Base-by-base conservation (phyloP, 2,113 vertebrate genomes). In the Labeo rohita region DNA sequence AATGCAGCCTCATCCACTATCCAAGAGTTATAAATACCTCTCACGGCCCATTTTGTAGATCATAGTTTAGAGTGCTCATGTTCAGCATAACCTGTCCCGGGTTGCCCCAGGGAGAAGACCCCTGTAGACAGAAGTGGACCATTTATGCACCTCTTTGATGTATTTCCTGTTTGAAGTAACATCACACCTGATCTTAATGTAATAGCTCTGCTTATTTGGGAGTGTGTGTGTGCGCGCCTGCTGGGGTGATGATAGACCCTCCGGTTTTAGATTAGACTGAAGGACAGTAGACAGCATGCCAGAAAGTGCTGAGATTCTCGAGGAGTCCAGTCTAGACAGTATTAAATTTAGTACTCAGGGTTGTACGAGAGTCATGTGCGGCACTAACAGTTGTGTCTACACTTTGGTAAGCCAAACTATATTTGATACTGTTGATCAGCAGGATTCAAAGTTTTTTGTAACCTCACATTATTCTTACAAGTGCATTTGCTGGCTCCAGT, bases 151-250 rank as follows among this genome's bases (percentile, higher is more conserved):
- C 12, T 23, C 80, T 82, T 82, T 82, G 80, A 82, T 68, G 63
- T 82, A 21, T 82, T 82, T 82, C 63, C 80, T 82, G 80, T 82
- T 82, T 82, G 80, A 82, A 52, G 80, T 82, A 82, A 82, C 63
- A 47, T 68, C 16, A 82, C 63, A 68, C 80, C 80, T 66, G 80
- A 82, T 52, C 47, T 82, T 34, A 43, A 79, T 79, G 80, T 82
- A 82, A 82, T 70, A 68, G 21, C 28, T 1, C 45, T 45, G 8
- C 56, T 28, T 52, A 65, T 52, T 10, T 36, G 23, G 47, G 63
- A 2, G 15, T 7, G 47, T 54, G 74, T 34, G 52, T 79, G 76
- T 78, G 52, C 5, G 13, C 65, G 47, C 23, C 61, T 18, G 6
- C 15, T 52, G n/a, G n/a, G 43, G 4, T 63, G 61, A 52, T 52